phyloP scores from a whole-genome alignment of 1,140 invertebrate genomes.

The Drosophila malerkotliana region DNA sequence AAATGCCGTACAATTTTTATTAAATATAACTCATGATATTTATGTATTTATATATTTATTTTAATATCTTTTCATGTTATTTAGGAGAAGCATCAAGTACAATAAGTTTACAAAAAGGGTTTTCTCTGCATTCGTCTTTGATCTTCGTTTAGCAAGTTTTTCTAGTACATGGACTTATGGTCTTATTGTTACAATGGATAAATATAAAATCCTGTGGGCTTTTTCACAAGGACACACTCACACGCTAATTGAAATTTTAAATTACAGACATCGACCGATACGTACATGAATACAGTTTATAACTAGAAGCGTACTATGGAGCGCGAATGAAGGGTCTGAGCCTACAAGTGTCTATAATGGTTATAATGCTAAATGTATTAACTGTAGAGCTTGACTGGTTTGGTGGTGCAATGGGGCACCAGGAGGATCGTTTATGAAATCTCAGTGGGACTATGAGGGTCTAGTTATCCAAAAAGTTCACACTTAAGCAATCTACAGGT shows the following conservation, averaged over 20 bases:
- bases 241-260: constrained; percentile 52
- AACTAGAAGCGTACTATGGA: constrained; percentile 70
- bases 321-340: constrained; percentile 30
- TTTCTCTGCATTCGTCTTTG: constrained; percentile 60
- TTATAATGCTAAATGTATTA: constrained; percentile 43
- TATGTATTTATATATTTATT: constrained; percentile 20
- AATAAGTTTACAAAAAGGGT: constrained; percentile 75
- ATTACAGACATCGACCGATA: constrained; percentile 63
- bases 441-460: not conserved
- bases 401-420: not conserved
- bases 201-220: constrained; percentile 25
- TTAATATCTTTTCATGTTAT: constrained; percentile 60
- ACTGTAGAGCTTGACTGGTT: constrained; percentile 45
- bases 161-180: constrained; percentile 60
- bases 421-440: not conserved
- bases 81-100: constrained; percentile 79
- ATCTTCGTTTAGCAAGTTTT: constrained; percentile 63
- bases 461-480: not conserved
- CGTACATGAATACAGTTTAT: constrained; percentile 54
- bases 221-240: constrained; percentile 16
- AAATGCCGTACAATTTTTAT: too few relatives aligned
- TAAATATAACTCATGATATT: too few relatives aligned
- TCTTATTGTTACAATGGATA: constrained; percentile 45
- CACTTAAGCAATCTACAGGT: constrained; percentile 85
- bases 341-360: constrained; percentile 20